A percentile compares a stretch with the other conserved stretches of the same genome.
Evolutionary conservation across 2,888 invertebrate species (phyloP).

Genomic region (Glyphotaelius pellucidus): DNA sequence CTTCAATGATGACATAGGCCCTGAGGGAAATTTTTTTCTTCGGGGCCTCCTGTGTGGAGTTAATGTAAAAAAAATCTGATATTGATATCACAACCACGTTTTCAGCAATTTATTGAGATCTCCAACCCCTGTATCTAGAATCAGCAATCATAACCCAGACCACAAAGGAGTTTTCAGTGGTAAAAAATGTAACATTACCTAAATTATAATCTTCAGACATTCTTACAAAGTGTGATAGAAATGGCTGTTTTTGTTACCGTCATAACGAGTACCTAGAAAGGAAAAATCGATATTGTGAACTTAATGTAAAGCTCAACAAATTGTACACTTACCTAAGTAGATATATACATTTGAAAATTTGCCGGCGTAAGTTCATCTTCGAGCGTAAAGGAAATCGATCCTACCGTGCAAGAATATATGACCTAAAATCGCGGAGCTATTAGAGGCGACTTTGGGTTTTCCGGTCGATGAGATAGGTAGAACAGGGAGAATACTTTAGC

Average conservation of each 20-base stretch:
- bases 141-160: not conserved
- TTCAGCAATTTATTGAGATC: too few species aligned
- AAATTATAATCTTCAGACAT: not conserved
- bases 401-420: not conserved
- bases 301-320: not conserved
- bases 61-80: too few species aligned
- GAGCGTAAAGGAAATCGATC: not conserved
- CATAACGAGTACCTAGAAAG: not conserved
- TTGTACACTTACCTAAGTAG: not conserved
- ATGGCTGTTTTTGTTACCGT: not conserved
- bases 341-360: not conserved
- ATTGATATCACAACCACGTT: too few species aligned
- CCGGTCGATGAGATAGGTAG: not conserved
- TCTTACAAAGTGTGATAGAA: not conserved
- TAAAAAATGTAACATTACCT: not conserved
- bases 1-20: too few species aligned
- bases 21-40: too few species aligned
- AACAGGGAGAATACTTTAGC: not conserved
- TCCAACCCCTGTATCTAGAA: not conserved
- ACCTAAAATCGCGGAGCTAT: not conserved
- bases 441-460: not conserved
- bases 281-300: not conserved
- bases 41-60: too few species aligned
- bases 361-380: not conserved
- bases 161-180: not conserved